Evolutionary conservation across 2,797 vertebrate species (phyloP).

Genomic region (Chaetodon trifasciatus): DNA sequence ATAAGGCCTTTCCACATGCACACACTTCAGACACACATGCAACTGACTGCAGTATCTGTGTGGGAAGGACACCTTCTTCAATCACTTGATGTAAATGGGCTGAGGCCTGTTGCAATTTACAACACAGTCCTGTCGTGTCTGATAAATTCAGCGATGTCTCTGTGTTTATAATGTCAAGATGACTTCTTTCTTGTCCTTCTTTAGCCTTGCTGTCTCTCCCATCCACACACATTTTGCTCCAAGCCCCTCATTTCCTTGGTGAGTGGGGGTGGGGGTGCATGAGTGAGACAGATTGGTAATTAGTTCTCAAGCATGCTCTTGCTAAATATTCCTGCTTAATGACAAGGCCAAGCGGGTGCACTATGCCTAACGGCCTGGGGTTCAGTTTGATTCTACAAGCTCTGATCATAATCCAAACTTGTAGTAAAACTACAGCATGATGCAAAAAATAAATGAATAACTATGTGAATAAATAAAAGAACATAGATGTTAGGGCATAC

Average conservation of each 20-base stretch:
- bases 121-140: conserved; percentile 69
- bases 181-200: conserved; percentile 78
- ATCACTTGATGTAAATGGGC: conserved; percentile 84
- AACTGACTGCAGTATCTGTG: conserved; percentile 31
- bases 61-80: conserved; percentile 78
- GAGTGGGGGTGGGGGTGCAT: conserved; percentile 40
- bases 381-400: conserved; percentile 59
- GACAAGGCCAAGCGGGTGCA: conserved; percentile 71
- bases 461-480: conserved; percentile 69
- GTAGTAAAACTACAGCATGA: conserved; percentile 49
- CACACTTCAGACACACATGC: conserved; percentile 7
- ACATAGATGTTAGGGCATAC: conserved; percentile 70
- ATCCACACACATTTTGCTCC: conserved; percentile 52
- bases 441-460: conserved; percentile 64
- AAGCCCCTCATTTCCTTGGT: conserved; percentile 71
- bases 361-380: conserved; percentile 54
- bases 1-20: conserved; percentile 41
- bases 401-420: conserved; percentile 70
- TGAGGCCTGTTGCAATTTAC: conserved; percentile 77
- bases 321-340: conserved; percentile 79
- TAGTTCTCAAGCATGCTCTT: conserved; percentile 72
- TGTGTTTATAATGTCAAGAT: conserved; percentile 83
- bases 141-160: conserved; percentile 76
- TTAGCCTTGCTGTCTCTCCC: conserved; percentile 62
- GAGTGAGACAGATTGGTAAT: conserved; percentile 80